Base-by-base conservation (phyloP, 2,797 vertebrate species). In the Bradypodion ventrale region DNA sequence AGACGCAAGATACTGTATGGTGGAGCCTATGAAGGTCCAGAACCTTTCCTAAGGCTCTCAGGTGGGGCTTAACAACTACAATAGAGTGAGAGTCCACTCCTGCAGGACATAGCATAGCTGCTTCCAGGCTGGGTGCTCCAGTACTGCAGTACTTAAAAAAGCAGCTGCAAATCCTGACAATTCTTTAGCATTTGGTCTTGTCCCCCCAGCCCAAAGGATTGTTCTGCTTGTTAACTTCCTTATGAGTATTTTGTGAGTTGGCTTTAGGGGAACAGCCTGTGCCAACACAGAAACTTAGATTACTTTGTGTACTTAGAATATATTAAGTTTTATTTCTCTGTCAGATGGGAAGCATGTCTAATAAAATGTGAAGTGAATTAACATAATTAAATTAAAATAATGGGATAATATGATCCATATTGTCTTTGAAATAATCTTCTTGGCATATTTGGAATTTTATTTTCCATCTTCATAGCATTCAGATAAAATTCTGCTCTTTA, bases 361-460 rank as follows among this genome's bases (percentile, higher is more conserved):
- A 49, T 46, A 65, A 82, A 82, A 74, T 74, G n/a, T 74, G 42
- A 82, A 74, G 60, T 29, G 59, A 49, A 82, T 73, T 82, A 73
- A 29, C 42, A 49, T 74, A 82, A 62, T 63, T 15, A 52, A 82
- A 63, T 49, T 65, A 65, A 65, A 65, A 82, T 82, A 75, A 70
- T 70, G 13, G 35, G 25, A 37, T 52, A 56, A 80, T 80, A 60
- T 63, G 56, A 35, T 40, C n/a, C 74, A 46, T 62, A 56, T 62
- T 82, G 56, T 59, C 70, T 46, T 25, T 44, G 37, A 82, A 82
- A 12, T 35, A 72, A 74, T 46, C 40, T 62, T 32, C 10, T 46
- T 73, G 56, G 12, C 40, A 73, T 46, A 73, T 72, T 35, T 79
- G 44, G 68, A 37, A 23, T 35, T 29, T 37, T 68, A 42, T n/a